Conservation (phyloP, 2,888 invertebrate genomes). For the Dione juno region DNA sequence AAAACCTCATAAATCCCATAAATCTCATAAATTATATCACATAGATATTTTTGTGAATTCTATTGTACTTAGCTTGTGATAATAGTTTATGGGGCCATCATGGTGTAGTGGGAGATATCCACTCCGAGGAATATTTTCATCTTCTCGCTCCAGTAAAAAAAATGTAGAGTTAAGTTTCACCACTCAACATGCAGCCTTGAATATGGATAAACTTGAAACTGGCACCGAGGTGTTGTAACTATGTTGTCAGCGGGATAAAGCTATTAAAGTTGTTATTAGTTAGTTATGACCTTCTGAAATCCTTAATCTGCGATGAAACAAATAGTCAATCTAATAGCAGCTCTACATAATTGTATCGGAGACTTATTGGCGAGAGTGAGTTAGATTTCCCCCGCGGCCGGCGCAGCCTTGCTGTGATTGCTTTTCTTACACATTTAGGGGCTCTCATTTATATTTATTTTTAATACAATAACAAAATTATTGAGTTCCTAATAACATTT, state of each 20-base stretch:
- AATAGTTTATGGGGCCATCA: no score
- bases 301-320: neutral
- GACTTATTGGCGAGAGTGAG: conserved; percentile 26
- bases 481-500: neutral
- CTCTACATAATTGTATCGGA: conserved; percentile 30
- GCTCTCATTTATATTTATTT: neutral
- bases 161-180: neutral
- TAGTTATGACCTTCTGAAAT: no score
- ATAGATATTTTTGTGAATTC: no score
- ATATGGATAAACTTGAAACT: neutral
- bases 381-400: conserved; percentile 31
- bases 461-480: conserved; percentile 8
- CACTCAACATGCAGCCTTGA: neutral
- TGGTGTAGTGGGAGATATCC: no score
- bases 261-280: no score
- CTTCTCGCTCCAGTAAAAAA: neutral
- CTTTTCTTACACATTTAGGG: conserved; percentile 26
- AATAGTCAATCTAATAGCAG: conserved; percentile 8
- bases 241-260: neutral
- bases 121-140: no score
- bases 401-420: conserved; percentile 25
- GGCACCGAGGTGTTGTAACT: neutral
- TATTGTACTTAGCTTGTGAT: no score
- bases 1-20: no score
- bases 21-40: no score